Evolutionary conservation across 2,797 vertebrate genomes (phyloP).

Genomic region (Gallinago nigripennis): DNA sequence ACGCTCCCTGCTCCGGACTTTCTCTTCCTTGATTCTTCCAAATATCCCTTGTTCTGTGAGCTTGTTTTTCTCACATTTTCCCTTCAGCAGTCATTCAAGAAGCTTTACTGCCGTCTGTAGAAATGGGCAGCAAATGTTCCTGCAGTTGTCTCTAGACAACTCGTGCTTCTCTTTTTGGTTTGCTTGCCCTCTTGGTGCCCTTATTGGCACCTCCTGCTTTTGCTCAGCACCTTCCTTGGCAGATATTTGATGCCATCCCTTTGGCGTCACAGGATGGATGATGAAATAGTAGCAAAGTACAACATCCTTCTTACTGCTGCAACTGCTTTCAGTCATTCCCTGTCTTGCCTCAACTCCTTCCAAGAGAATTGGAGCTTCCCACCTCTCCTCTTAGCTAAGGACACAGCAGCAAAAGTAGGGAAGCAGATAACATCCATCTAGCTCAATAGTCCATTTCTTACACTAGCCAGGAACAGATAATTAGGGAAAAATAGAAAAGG

Average conservation of each 20-base stretch:
- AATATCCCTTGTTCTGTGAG: background rate
- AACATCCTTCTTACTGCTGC: background rate
- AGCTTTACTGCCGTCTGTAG: background rate
- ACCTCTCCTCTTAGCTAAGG: background rate
- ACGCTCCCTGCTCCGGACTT: background rate
- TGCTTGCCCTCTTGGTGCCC: background rate
- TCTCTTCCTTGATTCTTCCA: background rate
- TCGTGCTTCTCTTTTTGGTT: background rate
- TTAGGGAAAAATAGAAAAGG: background rate
- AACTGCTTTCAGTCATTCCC: background rate
- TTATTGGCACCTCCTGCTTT: background rate
- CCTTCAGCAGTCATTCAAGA: background rate
- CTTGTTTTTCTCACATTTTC: background rate
- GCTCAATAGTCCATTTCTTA: background rate
- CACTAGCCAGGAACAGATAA: background rate
- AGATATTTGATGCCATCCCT: background rate
- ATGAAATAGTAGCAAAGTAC: background rate
- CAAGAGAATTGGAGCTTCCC: background rate
- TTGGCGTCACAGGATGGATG: background rate
- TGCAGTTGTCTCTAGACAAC: background rate
- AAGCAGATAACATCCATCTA: background rate
- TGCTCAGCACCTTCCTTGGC: background rate
- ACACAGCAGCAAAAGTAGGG: background rate
- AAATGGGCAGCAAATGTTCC: background rate
- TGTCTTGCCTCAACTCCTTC: background rate